phyloP scores from a whole-genome alignment of 2,113 vertebrate genomes.

The Gadus chalcogrammus region DNA sequence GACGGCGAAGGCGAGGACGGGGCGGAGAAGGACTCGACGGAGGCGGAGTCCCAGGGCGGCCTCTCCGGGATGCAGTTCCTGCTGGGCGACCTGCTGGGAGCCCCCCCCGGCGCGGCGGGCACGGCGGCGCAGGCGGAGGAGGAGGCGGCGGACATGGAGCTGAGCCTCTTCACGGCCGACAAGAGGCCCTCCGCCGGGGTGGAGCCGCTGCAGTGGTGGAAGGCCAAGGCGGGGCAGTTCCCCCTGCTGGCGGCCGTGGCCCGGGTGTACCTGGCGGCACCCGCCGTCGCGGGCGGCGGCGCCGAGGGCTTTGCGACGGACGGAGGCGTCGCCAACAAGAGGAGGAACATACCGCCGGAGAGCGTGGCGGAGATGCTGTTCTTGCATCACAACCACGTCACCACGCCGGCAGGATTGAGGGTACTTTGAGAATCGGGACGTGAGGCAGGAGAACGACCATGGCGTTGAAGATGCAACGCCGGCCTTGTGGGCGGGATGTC shows the following conservation, averaged over 20 bases:
- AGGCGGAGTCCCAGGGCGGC: constrained; percentile 16
- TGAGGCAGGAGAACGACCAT: too few species aligned
- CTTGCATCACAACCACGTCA: constrained; percentile 64
- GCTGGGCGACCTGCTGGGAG: constrained; percentile 68
- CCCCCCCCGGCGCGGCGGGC: constrained; percentile 37
- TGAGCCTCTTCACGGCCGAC: constrained; percentile 65
- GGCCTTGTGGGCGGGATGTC: too few species aligned
- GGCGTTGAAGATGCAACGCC: too few species aligned
- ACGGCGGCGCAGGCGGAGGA: constrained; percentile 50
- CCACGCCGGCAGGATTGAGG: background rate
- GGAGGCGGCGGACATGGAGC: constrained; percentile 66
- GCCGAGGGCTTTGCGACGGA: constrained; percentile 48
- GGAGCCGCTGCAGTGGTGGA: constrained; percentile 76
- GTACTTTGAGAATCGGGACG: background rate
- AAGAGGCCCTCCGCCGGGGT: constrained; percentile 62
- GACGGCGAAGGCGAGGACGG: constrained; percentile 21
- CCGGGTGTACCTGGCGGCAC: constrained; percentile 62
- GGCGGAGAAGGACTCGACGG: constrained; percentile 25
- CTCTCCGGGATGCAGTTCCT: constrained; percentile 73
- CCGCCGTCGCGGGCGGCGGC: constrained; percentile 55
- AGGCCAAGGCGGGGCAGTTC: constrained; percentile 65
- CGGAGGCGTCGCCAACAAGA: constrained; percentile 38
- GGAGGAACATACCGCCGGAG: constrained; percentile 61
- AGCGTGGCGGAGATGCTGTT: constrained; percentile 67
- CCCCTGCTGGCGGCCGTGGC: constrained; percentile 63